Percentiles rank a stretch among this genome's conserved stretches.
These are phyloP conservation scores for Rhinogobio ventralis DNA, from an alignment of 2,797 vertebrate species.

Conservation along the genomic window DNA sequence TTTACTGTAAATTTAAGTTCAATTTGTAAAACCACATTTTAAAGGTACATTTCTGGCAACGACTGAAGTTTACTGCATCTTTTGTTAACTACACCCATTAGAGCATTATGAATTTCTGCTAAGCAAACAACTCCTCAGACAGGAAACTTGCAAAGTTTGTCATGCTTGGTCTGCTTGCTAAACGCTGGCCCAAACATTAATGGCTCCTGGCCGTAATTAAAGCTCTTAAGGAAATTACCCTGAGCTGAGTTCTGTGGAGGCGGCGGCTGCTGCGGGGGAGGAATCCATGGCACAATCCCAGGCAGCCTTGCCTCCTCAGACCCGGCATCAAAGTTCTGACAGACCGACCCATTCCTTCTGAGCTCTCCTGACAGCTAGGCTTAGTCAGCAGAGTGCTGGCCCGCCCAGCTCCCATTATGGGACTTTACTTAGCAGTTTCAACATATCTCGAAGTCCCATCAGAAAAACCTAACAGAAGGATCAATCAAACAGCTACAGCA, in stretches of 20 bases:
- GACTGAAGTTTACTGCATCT: neutral
- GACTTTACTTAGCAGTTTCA: constrained; percentile 42
- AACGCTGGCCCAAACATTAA: constrained; percentile 30
- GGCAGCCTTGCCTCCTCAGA: constrained; percentile 16
- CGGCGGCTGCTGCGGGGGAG: neutral
- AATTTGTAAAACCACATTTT: neutral
- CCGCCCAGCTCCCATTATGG: constrained; percentile 11
- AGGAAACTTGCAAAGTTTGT: constrained; percentile 1
- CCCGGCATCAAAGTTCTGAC: constrained; percentile 42
- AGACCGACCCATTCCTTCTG: constrained; percentile 39
- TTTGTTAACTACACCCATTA: neutral
- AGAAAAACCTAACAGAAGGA: constrained; percentile 44
- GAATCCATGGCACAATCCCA: constrained; percentile 6
- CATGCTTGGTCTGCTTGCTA: constrained; percentile 28
- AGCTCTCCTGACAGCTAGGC: constrained; percentile 50
- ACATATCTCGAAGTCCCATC: constrained; percentile 42
- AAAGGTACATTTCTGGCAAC: too few species aligned
- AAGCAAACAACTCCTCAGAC: neutral
- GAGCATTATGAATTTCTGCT: neutral
- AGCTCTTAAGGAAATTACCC: constrained; percentile 45
- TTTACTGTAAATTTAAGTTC: neutral
- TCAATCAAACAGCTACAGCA: constrained; percentile 43
- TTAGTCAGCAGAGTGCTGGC: constrained; percentile 39
- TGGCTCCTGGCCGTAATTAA: constrained; percentile 43
- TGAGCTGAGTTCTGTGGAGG: neutral